These are phyloP conservation scores for Neoscelio sp. DNA, from an alignment of 2,888 invertebrate species.

Conservation along the genomic window DNA sequence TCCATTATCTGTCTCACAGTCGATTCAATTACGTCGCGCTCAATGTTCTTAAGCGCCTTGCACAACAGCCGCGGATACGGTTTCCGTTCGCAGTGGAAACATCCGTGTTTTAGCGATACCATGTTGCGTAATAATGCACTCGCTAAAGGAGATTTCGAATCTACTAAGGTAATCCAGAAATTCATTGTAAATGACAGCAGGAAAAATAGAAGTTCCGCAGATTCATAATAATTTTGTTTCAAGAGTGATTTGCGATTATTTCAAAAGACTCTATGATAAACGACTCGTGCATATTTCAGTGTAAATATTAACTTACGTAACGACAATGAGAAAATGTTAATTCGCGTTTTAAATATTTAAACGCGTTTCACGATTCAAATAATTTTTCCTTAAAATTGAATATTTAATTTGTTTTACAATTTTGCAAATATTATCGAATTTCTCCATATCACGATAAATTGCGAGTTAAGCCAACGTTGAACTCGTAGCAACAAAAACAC, in stretches of 20 bases:
- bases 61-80: constrained; percentile 34
- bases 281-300: constrained; percentile 15
- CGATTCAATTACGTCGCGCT: constrained; percentile 47
- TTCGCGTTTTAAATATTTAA: too few relatives aligned
- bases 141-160: constrained; percentile 23
- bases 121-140: constrained; percentile 45
- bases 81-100: constrained; percentile 34
- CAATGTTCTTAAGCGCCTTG: constrained; percentile 40
- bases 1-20: constrained; percentile 29
- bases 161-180: constrained; percentile 39
- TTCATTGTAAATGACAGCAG: constrained; percentile 34
- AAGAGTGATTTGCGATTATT: constrained; percentile 42
- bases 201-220: constrained; percentile 27
- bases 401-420: too few relatives aligned
- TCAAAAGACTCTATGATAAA: constrained; percentile 23
- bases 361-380: too few relatives aligned
- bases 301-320: constrained; percentile 12
- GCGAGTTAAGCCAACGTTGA: too few relatives aligned
- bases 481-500: too few relatives aligned
- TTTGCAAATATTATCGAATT: too few relatives aligned
- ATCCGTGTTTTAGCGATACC: constrained; percentile 30
- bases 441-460: too few relatives aligned
- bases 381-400: too few relatives aligned
- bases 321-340: too few relatives aligned
- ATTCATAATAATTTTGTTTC: constrained; percentile 26